These are phyloP conservation scores for Scaptomyza flava DNA, from an alignment of 2,888 invertebrate genomes.

Conservation along the genomic window DNA sequence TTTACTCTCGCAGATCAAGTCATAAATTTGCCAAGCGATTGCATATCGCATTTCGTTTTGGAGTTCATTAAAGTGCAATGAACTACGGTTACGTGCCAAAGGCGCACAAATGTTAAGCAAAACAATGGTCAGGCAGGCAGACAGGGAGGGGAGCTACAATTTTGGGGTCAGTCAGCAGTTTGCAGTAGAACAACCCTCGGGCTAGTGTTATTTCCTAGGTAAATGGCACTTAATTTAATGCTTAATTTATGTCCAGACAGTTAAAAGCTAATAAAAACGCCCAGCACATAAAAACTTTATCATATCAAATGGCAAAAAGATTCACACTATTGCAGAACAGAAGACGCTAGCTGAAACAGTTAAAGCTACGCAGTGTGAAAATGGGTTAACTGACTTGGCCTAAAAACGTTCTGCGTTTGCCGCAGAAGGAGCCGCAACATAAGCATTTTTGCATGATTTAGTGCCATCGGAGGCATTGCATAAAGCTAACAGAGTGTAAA, in stretches of 20 bases:
- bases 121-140: not conserved
- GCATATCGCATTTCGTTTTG: constrained; percentile 38
- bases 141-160: not conserved
- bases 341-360: constrained; percentile 7
- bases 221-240: constrained; percentile 75
- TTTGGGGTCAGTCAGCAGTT: constrained; percentile 42
- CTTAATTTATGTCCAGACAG: constrained; percentile 72
- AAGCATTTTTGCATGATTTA: constrained; percentile 72
- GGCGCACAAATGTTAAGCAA: constrained; percentile 1
- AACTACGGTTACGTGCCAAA: constrained; percentile 45
- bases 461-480: constrained; percentile 54
- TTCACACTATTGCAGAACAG: constrained; percentile 50
- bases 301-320: constrained; percentile 35
- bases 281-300: constrained; percentile 44
- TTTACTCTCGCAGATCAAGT: constrained; percentile 6
- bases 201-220: constrained; percentile 32
- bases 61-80: constrained; percentile 70
- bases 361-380: constrained; percentile 17
- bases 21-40: constrained; percentile 35
- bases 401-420: constrained; percentile 74
- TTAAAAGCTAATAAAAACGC: constrained; percentile 68
- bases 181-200: constrained; percentile 32
- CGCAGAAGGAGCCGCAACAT: constrained; percentile 60
- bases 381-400: constrained; percentile 73
- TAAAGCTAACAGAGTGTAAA: constrained; percentile 13